These are phyloP conservation scores for Sitodiplosis mosellana DNA, from an alignment of 1,140 invertebrate genomes.

Conservation along the genomic window DNA sequence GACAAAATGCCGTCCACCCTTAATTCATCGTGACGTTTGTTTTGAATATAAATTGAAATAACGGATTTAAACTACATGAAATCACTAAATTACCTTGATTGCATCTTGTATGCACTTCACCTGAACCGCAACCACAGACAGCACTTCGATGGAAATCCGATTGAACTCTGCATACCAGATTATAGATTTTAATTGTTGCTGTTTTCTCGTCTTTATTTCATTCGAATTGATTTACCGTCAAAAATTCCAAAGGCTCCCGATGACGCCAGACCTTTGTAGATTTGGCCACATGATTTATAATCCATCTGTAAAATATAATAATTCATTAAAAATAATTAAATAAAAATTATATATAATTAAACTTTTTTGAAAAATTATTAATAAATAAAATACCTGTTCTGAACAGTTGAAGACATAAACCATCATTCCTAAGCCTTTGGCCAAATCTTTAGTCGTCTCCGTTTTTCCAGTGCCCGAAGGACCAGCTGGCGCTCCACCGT, in stretches of 20 bases:
- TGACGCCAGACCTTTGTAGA: constrained; percentile 75
- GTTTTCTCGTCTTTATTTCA: too few species aligned
- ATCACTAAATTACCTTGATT: constrained; percentile 33
- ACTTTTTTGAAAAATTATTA: too few species aligned
- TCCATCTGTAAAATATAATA: too few species aligned
- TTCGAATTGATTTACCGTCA: constrained; percentile 44
- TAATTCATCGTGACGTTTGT: background rate
- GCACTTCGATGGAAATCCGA: constrained; percentile 77
- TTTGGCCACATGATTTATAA: constrained; percentile 82
- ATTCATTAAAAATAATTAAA: too few species aligned
- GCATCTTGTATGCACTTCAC: constrained; percentile 68
- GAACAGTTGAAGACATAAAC: constrained; percentile 94
- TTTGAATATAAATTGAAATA: background rate
- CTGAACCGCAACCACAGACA: constrained; percentile 83
- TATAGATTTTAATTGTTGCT: too few species aligned
- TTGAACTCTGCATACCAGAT: constrained; percentile 49
- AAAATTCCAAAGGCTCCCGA: constrained; percentile 93
- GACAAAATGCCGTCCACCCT: background rate
- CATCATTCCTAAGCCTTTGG: constrained; percentile 77
- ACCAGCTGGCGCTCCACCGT: constrained; percentile 82
- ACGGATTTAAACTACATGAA: background rate
- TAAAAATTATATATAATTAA: too few species aligned
- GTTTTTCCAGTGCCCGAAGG: constrained; percentile 80
- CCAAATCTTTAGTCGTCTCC: constrained; percentile 86
- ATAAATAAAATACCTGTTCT: too few species aligned